Conservation (phyloP, 2,888 invertebrate genomes). For the Teleogryllus oceanicus region DNA sequence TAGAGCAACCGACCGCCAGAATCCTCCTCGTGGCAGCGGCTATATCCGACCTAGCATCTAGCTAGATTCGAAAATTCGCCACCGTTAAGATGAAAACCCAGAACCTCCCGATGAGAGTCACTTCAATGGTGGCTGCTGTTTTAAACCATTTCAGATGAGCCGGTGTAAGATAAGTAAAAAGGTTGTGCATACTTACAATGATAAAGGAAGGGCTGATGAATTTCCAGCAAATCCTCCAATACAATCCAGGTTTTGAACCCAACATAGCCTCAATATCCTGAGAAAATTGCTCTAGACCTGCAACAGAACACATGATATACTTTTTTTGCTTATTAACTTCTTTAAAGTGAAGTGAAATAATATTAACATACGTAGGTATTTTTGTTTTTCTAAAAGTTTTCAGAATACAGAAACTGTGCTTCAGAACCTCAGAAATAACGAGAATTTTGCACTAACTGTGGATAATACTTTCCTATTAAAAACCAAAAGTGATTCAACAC, state of each 20-base stretch:
- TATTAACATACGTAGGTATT: conserved; percentile 18
- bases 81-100: too few relatives aligned
- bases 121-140: too few relatives aligned
- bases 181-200: conserved; percentile 57
- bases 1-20: too few relatives aligned
- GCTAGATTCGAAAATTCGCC: too few relatives aligned
- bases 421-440: too few relatives aligned
- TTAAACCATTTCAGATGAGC: not conserved
- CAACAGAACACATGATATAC: conserved; percentile 26
- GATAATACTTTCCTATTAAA: too few relatives aligned
- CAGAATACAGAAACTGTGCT: not conserved
- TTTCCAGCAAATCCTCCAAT: conserved; percentile 85
- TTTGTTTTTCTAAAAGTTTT: not conserved
- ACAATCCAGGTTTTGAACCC: conserved; percentile 69
- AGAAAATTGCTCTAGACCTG: conserved; percentile 72
- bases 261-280: conserved; percentile 77
- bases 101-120: too few relatives aligned
- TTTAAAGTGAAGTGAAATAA: not conserved
- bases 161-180: not conserved
- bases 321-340: too few relatives aligned
- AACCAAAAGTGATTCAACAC: too few relatives aligned
- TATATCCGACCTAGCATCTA: too few relatives aligned
- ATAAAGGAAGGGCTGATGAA: conserved; percentile 76
- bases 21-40: too few relatives aligned
- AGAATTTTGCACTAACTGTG: too few relatives aligned